phyloP scores from a whole-genome alignment of 2,113 vertebrate genomes.

The Meles meles region DNA sequence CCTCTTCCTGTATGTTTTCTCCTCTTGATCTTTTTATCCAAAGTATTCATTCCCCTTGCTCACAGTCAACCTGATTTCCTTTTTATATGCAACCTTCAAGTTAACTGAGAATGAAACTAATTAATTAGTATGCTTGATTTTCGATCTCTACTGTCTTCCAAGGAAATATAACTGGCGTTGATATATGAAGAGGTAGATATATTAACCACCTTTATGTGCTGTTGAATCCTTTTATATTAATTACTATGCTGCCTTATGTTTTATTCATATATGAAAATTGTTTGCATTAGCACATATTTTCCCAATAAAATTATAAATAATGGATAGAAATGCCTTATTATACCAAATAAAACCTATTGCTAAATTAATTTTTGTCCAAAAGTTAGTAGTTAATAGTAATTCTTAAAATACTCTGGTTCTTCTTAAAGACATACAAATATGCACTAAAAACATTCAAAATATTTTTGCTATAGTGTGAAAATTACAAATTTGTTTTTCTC shows the following conservation, averaged over 20 bases:
- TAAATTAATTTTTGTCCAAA: slow-evolving; percentile 25
- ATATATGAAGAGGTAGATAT: slow-evolving; percentile 74
- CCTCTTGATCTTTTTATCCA: slow-evolving; percentile 69
- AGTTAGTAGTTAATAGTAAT: background rate
- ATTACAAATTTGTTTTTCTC: slow-evolving; percentile 2
- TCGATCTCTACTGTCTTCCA: slow-evolving; percentile 72
- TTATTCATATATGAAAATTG: slow-evolving; percentile 77
- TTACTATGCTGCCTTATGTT: slow-evolving; percentile 74
- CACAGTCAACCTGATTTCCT: slow-evolving; percentile 62
- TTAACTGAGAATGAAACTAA: slow-evolving; percentile 74
- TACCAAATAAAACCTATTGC: background rate
- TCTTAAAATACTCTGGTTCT: background rate
- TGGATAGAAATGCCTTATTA: slow-evolving; percentile 11
- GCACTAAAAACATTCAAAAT: background rate
- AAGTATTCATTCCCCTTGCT: slow-evolving; percentile 66
- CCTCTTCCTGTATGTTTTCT: slow-evolving; percentile 4
- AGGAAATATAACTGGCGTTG: slow-evolving; percentile 74
- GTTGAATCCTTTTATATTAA: slow-evolving; percentile 78
- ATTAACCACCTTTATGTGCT: slow-evolving; percentile 76
- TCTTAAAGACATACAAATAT: background rate
- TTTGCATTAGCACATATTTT: slow-evolving; percentile 70
- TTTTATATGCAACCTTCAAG: slow-evolving; percentile 73
- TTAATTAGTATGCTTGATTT: slow-evolving; percentile 79
- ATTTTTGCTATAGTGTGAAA: background rate
- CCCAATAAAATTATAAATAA: slow-evolving; percentile 68